These are phyloP conservation scores for Cardiocondyla obscurior DNA, from an alignment of 1,140 invertebrate species.

Conservation along the genomic window DNA sequence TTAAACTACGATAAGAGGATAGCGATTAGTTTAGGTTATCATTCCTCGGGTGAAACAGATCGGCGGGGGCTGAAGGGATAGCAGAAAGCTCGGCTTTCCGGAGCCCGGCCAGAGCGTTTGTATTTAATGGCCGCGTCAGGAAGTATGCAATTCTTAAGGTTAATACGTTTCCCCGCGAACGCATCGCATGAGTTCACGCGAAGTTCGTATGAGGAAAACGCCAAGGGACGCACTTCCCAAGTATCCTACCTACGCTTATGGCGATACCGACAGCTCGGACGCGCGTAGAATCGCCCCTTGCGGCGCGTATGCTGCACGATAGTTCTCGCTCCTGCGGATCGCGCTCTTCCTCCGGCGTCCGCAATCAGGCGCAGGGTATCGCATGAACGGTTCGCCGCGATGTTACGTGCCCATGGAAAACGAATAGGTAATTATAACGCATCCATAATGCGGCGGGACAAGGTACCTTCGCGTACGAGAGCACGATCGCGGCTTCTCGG, in stretches of 20 bases:
- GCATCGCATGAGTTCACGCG: not conserved
- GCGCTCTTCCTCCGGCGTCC: constrained; percentile 52
- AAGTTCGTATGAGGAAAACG: not conserved
- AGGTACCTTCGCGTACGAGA: constrained; percentile 29
- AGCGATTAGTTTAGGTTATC: not conserved
- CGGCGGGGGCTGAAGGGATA: not conserved
- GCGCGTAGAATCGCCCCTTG: constrained; percentile 2
- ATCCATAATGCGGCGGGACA: constrained; percentile 74
- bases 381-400: constrained; percentile 69
- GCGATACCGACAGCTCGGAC: not conserved
- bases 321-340: not conserved
- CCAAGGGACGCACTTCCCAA: constrained; percentile 9
- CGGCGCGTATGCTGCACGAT: constrained; percentile 21
- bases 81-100: not conserved
- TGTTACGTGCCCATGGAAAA: constrained; percentile 77
- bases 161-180: constrained; percentile 11
- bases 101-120: not conserved
- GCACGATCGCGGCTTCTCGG: constrained; percentile 46
- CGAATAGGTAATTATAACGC: constrained; percentile 79
- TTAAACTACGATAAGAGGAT: not conserved
- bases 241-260: not conserved
- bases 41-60: not conserved
- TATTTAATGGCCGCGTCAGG: constrained; percentile 6
- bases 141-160: not conserved
- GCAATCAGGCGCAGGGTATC: constrained; percentile 74